Conservation (phyloP, 2,113 vertebrate genomes). For the Lycocorax pyrrhopterus region DNA sequence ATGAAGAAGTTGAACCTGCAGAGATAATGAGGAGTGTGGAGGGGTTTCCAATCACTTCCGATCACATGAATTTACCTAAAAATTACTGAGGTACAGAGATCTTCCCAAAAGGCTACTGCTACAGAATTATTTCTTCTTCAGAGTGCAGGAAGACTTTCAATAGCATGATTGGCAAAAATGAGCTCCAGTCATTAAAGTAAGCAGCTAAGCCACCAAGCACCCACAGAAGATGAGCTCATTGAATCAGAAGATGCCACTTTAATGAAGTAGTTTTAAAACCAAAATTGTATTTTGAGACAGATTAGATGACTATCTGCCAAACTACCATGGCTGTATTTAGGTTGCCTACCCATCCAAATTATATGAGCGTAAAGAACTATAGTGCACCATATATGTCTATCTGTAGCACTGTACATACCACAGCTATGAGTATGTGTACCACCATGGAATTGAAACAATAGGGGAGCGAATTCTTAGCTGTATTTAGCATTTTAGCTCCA, state of each 20-base stretch:
- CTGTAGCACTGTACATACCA: conserved; percentile 39
- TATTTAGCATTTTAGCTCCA: conserved; percentile 4
- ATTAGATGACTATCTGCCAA: conserved; percentile 1
- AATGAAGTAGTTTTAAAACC: conserved; percentile 14
- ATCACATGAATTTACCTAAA: not conserved
- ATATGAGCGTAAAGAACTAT: not conserved
- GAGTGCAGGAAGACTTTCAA: not conserved
- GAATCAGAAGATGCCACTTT: conserved; percentile 24
- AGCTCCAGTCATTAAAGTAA: not conserved
- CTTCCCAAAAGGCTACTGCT: not conserved
- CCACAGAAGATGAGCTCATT: not conserved
- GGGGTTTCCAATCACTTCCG: not conserved
- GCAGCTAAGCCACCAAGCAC: not conserved
- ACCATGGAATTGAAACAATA: conserved; percentile 1
- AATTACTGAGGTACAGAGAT: not conserved
- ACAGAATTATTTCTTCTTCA: not conserved
- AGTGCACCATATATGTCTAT: conserved; percentile 52
- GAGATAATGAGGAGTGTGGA: not conserved
- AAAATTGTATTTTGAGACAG: conserved; percentile 13
- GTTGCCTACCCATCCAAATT: not conserved
- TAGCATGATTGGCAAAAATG: not conserved
- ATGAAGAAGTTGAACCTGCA: not conserved
- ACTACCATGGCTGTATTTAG: not conserved
- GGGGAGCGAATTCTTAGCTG: not conserved
- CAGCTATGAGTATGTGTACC: conserved; percentile 14